A percentile compares a stretch with the other conserved stretches of the same genome.
These are phyloP conservation scores for Mus musculus DNA, from an alignment of 2,113 vertebrate genomes.

Conservation along the genomic window DNA sequence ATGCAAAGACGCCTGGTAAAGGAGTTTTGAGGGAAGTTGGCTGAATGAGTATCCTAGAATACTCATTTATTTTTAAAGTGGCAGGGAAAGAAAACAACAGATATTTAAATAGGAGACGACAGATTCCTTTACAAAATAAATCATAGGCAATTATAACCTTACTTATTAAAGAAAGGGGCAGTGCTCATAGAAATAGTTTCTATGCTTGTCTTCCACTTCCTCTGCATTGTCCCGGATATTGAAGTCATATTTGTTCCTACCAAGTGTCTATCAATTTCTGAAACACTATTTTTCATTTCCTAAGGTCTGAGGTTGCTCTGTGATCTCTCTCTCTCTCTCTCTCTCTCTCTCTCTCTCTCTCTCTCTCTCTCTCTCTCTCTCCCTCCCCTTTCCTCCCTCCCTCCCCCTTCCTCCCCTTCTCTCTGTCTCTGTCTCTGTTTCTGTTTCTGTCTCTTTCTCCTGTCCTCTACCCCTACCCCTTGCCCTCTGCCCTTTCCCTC, in stretches of 20 bases:
- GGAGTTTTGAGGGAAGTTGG: not conserved
- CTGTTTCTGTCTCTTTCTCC: too few species aligned
- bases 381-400: too few species aligned
- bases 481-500: too few species aligned
- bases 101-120: not conserved
- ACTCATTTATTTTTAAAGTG: not conserved
- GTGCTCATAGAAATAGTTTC: not conserved
- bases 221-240: too few species aligned
- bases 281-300: not conserved
- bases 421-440: too few species aligned
- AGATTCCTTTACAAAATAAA: conserved; percentile 24
- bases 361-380: too few species aligned
- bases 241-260: not conserved
- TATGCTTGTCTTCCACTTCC: not conserved
- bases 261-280: not conserved
- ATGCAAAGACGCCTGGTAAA: not conserved
- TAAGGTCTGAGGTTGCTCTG: not conserved
- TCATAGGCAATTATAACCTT: not conserved
- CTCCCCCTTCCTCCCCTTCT: too few species aligned
- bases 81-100: not conserved
- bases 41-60: not conserved
- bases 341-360: too few species aligned
- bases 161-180: not conserved
- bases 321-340: too few species aligned
- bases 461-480: too few species aligned